Evolutionary conservation across 2,113 vertebrate genomes (phyloP).

Genomic region (Benitochromis conjunctus): DNA sequence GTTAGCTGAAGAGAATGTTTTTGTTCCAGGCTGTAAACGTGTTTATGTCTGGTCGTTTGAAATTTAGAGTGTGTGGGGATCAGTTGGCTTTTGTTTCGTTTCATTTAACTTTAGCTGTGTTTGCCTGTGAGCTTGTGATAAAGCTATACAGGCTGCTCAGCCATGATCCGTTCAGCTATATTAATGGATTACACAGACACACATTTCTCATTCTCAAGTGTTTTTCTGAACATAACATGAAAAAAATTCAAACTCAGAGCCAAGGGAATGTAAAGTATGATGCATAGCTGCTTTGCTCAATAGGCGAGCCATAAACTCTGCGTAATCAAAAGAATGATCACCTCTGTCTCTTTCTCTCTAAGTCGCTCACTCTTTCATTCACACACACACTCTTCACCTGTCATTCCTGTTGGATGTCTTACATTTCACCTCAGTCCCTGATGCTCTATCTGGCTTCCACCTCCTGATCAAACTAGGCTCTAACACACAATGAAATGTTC

Average conservation of each 20-base stretch:
- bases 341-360: background rate
- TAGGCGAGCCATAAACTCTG: slow-evolving; percentile 7
- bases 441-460: slow-evolving; percentile 35
- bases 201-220: background rate
- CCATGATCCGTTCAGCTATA: background rate
- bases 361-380: background rate
- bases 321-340: background rate
- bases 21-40: background rate
- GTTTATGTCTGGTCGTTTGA: background rate
- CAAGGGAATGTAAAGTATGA: slow-evolving; percentile 22
- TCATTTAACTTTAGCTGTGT: background rate
- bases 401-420: slow-evolving; percentile 16
- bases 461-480: slow-evolving; percentile 45
- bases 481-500: slow-evolving; percentile 63
- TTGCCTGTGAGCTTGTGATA: background rate
- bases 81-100: background rate
- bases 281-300: background rate
- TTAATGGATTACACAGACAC: background rate
- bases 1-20: background rate
- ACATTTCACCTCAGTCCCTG: slow-evolving; percentile 29
- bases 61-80: background rate
- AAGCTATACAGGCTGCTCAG: background rate
- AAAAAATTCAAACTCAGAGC: background rate
- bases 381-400: background rate
- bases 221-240: background rate